Conservation (phyloP, 37 sponge, comb jelly and placozoan species). For the Spongilla lacustris region DNA sequence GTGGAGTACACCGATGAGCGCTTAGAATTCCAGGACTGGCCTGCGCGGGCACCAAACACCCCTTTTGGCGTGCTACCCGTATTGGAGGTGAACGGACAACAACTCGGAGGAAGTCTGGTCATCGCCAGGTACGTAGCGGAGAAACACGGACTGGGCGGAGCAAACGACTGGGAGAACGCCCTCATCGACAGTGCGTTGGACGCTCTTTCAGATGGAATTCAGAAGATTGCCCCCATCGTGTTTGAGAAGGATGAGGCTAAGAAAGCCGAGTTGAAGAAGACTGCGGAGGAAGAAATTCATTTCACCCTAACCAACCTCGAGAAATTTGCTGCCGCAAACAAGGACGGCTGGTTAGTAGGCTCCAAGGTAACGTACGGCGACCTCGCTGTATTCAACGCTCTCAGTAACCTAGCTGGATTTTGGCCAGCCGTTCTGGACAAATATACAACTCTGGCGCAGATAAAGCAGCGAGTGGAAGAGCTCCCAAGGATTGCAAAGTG, state of each 20-base stretch:
- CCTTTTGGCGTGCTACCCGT: conserved; percentile 52
- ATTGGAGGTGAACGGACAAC: conserved; percentile 61
- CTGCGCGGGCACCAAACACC: conserved; percentile 13
- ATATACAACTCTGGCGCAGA: conserved; percentile 6
- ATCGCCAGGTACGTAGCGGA: conserved; percentile 56
- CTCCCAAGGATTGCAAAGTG: conserved; percentile 54
- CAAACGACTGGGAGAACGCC: conserved; percentile 61
- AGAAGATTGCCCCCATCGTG: neutral
- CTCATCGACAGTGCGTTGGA: conserved; percentile 57
- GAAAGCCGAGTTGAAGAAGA: conserved; percentile 36
- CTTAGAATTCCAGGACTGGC: conserved; percentile 24
- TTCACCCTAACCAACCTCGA: conserved; percentile 18
- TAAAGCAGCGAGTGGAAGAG: conserved; percentile 2
- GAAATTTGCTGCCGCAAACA: conserved; percentile 8
- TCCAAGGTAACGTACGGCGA: conserved; percentile 49
- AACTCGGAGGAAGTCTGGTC: conserved; percentile 34
- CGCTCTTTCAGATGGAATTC: conserved; percentile 23
- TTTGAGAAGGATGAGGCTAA: conserved; percentile 57
- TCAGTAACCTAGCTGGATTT: too few relatives aligned
- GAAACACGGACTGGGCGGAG: conserved; percentile 56
- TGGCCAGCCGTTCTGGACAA: conserved; percentile 1
- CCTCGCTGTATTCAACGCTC: neutral
- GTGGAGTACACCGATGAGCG: conserved; percentile 42
- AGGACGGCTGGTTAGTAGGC: conserved; percentile 38
- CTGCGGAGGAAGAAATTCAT: neutral